Conservation (phyloP, 2,113 vertebrate genomes). For the Triplophysa tibetana region DNA sequence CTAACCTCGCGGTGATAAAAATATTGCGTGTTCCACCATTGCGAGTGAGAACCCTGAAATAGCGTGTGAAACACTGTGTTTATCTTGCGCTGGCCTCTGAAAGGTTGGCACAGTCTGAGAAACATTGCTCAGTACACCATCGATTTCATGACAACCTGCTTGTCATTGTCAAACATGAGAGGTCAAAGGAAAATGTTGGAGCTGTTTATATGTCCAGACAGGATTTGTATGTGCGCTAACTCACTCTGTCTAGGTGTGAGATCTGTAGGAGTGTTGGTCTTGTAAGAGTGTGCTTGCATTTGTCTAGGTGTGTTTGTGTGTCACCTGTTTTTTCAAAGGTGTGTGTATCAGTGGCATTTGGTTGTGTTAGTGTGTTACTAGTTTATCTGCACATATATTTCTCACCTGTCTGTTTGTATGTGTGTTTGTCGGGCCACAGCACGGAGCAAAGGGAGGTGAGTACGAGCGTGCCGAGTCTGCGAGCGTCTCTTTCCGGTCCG, state of each 20-base stretch:
- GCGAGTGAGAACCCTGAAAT: not conserved
- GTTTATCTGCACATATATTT: slow-evolving; percentile 14
- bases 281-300: not conserved
- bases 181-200: not conserved
- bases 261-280: too few relatives aligned
- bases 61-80: not conserved
- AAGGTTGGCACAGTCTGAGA: not conserved
- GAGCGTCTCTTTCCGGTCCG: slow-evolving; percentile 82
- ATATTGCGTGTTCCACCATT: not conserved
- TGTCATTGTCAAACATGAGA: not conserved
- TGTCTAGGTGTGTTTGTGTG: too few relatives aligned
- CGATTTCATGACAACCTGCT: not conserved
- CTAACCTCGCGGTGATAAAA: not conserved
- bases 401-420: slow-evolving; percentile 89
- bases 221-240: not conserved
- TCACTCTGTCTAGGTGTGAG: too few relatives aligned
- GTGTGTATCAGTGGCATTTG: too few relatives aligned
- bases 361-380: slow-evolving; percentile 16
- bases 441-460: slow-evolving; percentile 94
- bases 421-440: slow-evolving; percentile 92
- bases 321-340: too few relatives aligned
- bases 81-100: not conserved
- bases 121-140: slow-evolving; percentile 2
- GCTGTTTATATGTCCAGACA: not conserved
- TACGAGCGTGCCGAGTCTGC: slow-evolving; percentile 85